These are phyloP conservation scores for Circaetus cinerascens DNA, from an alignment of 2,113 vertebrate species.

Conservation along the genomic window DNA sequence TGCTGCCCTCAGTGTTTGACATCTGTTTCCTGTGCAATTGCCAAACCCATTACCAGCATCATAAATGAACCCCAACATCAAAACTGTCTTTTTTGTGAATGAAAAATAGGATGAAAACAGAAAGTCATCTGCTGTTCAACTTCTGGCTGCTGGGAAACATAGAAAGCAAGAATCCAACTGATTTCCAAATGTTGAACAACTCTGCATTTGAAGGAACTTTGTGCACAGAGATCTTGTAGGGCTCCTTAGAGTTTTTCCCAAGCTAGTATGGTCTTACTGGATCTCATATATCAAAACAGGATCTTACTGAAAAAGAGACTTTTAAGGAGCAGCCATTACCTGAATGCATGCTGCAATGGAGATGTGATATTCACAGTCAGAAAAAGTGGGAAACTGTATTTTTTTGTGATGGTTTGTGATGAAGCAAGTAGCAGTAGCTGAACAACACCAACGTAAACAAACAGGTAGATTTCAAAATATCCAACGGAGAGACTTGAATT, in stretches of 20 bases:
- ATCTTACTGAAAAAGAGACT: neutral
- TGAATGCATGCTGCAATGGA: neutral
- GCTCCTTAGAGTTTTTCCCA: neutral
- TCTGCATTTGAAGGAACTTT: neutral
- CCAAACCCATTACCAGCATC: neutral
- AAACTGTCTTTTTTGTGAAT: slow-evolving; percentile 35
- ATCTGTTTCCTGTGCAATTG: slow-evolving; percentile 50
- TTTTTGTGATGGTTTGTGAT: neutral
- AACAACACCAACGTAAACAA: neutral
- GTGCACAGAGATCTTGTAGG: neutral
- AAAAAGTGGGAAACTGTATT: neutral
- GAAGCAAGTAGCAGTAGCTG: neutral
- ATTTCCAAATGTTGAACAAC: neutral
- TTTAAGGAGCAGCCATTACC: neutral
- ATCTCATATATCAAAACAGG: neutral
- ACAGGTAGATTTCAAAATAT: neutral
- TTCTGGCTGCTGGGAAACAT: neutral
- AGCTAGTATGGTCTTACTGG: neutral
- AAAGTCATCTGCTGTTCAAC: neutral
- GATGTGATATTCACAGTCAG: neutral
- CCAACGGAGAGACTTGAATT: neutral
- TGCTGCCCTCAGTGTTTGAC: neutral
- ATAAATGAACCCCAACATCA: neutral
- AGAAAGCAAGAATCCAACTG: neutral
- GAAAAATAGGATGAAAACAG: slow-evolving; percentile 11